These are phyloP conservation scores for Heliothis subflexa DNA, from an alignment of 1,140 invertebrate genomes.

Conservation along the genomic window DNA sequence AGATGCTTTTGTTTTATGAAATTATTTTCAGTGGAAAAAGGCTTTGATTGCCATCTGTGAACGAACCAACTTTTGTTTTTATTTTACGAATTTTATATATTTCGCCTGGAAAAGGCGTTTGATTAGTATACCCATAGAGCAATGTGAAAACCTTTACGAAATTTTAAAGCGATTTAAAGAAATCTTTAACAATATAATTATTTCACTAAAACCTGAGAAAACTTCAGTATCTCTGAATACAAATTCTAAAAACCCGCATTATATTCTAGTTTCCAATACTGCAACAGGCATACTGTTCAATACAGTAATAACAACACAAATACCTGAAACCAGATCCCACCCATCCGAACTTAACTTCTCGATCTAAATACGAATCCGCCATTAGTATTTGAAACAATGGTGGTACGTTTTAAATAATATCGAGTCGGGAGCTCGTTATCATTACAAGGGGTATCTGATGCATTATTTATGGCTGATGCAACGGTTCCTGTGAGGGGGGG, in stretches of 20 bases:
- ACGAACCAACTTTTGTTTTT: no score
- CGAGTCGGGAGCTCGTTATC: slow-evolving; percentile 33
- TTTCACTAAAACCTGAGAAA: no score
- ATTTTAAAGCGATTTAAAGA: no score
- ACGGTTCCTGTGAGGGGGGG: slow-evolving; percentile 14
- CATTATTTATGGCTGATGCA: slow-evolving; percentile 47
- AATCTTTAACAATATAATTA: no score
- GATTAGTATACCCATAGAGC: no score
- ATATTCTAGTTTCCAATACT: neutral
- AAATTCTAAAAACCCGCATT: neutral
- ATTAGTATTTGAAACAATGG: slow-evolving; percentile 33
- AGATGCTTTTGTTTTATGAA: no score
- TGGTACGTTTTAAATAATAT: slow-evolving; percentile 29
- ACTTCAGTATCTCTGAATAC: no score
- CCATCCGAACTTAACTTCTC: neutral
- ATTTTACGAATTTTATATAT: no score
- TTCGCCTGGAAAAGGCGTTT: no score
- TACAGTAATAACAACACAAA: neutral
- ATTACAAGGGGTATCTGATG: slow-evolving; percentile 43
- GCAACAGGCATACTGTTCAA: neutral
- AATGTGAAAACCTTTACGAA: no score
- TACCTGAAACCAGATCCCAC: slow-evolving; percentile 2
- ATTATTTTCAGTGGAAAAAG: no score
- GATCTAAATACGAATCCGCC: neutral
- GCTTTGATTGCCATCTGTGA: no score